Percentiles rank a stretch among this genome's conserved stretches.
phyloP scores from a whole-genome alignment of 2,113 vertebrate species.

The Tyto alba region DNA sequence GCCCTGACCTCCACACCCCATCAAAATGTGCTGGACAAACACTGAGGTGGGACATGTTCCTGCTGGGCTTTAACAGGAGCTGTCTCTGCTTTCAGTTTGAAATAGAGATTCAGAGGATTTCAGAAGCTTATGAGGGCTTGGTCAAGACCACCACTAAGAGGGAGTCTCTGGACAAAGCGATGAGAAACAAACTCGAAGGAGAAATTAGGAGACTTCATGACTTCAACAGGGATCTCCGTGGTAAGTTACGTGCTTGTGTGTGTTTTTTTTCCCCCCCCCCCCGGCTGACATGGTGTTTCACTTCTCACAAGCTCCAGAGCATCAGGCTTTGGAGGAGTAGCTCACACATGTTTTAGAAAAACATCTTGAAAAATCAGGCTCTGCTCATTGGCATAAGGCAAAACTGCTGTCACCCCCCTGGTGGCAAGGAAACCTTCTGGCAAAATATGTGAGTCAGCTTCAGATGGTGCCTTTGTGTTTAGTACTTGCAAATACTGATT shows the following conservation, averaged over 20 bases:
- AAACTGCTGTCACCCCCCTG: not conserved
- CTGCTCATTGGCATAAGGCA: not conserved
- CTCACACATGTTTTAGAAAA: not conserved
- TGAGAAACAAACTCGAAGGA: constrained; percentile 84
- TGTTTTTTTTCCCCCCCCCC: not conserved
- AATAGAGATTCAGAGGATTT: constrained; percentile 82
- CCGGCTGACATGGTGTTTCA: not conserved
- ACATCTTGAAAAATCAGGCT: not conserved
- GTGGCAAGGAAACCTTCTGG: not conserved
- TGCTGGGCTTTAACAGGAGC: not conserved
- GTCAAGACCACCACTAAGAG: constrained; percentile 85
- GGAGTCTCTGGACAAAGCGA: constrained; percentile 82
- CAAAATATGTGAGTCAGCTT: not conserved
- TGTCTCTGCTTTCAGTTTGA: constrained; percentile 77
- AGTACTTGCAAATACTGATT: not conserved
- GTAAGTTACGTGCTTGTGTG: constrained; percentile 26
- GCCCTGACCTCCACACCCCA: not conserved
- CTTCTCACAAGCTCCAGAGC: not conserved
- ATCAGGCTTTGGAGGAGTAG: not conserved
- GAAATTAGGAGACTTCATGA: constrained; percentile 86
- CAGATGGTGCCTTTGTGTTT: not conserved
- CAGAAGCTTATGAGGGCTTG: constrained; percentile 83
- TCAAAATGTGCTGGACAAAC: not conserved
- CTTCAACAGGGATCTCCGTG: constrained; percentile 87
- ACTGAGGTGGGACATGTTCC: not conserved